Evolutionary conservation across 2,113 vertebrate species (phyloP).

Genomic region (Galeopterus variegatus): DNA sequence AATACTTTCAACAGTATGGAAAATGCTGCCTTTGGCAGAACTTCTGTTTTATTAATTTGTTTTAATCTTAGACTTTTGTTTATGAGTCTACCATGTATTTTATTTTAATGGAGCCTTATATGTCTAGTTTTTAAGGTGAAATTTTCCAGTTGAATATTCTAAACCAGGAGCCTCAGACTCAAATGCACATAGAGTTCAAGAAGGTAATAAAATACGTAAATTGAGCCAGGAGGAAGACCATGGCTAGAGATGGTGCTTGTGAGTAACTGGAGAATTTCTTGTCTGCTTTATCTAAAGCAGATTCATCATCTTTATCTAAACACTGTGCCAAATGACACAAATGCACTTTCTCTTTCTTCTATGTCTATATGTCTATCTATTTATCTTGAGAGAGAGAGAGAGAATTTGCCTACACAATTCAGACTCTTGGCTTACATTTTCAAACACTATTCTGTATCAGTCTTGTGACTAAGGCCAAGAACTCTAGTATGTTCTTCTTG

Average conservation of each 20-base stretch:
- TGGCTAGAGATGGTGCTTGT: not conserved
- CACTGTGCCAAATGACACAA: not conserved
- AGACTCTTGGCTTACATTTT: not conserved
- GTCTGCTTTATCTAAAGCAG: not conserved
- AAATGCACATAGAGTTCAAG: not conserved
- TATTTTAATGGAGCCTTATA: not conserved
- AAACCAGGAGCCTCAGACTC: not conserved
- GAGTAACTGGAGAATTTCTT: not conserved
- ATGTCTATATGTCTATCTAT: not conserved
- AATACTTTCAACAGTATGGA: not conserved
- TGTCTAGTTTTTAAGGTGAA: not conserved
- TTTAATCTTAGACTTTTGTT: conserved; percentile 22
- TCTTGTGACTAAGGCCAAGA: conserved; percentile 26
- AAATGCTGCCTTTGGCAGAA: not conserved
- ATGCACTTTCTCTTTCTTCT: not conserved
- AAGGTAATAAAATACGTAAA: not conserved
- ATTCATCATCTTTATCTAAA: not conserved
- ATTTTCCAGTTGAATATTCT: not conserved
- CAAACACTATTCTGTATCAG: not conserved
- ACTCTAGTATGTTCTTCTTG: conserved; percentile 20
- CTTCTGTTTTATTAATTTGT: conserved; percentile 13
- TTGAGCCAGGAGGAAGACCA: not conserved
- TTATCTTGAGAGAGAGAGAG: not conserved
- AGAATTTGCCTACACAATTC: not conserved
- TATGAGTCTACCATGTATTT: not conserved